Percentiles rank a stretch among this genome's conserved stretches.
Conservation (phyloP, 2,113 vertebrate genomes). For the Gallinago undulata region DNA sequence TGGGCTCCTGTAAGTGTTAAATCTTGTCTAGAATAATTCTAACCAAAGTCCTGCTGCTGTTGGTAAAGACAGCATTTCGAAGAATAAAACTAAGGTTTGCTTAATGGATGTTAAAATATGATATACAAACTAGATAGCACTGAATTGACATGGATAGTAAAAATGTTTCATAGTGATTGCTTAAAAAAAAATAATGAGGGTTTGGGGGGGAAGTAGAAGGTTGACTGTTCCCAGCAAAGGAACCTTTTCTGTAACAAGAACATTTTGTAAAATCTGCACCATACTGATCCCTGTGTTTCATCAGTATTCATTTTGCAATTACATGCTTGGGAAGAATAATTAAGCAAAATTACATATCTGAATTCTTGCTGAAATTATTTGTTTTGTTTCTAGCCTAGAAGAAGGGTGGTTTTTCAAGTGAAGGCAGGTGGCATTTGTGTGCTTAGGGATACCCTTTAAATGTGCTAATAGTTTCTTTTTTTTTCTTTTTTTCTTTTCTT, state of each 20-base stretch:
- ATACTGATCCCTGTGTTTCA: background rate
- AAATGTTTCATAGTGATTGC: background rate
- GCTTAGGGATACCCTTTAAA: slow-evolving; percentile 8
- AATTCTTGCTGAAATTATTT: background rate
- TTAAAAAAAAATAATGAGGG: background rate
- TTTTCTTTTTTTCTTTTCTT: slow-evolving; percentile 16
- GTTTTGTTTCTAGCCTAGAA: background rate
- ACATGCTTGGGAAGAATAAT: background rate
- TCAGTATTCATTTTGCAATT: background rate
- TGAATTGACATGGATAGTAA: background rate
- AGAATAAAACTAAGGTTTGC: background rate
- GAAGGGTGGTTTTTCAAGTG: background rate
- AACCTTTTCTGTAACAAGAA: background rate
- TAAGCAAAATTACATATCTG: background rate
- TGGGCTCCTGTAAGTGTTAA: background rate
- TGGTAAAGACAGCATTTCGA: background rate
- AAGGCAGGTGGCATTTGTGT: background rate
- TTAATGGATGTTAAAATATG: background rate
- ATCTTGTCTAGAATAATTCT: background rate
- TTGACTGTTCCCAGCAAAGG: background rate
- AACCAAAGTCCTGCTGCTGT: background rate
- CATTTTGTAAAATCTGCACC: background rate
- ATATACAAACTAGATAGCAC: background rate
- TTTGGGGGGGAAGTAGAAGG: background rate
- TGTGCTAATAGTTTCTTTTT: slow-evolving; percentile 48